Evolutionary conservation across 2,797 vertebrate genomes (phyloP), one percentile per base, ranked within the genome.

Genomic region (Cossypha heuglini): DNA sequence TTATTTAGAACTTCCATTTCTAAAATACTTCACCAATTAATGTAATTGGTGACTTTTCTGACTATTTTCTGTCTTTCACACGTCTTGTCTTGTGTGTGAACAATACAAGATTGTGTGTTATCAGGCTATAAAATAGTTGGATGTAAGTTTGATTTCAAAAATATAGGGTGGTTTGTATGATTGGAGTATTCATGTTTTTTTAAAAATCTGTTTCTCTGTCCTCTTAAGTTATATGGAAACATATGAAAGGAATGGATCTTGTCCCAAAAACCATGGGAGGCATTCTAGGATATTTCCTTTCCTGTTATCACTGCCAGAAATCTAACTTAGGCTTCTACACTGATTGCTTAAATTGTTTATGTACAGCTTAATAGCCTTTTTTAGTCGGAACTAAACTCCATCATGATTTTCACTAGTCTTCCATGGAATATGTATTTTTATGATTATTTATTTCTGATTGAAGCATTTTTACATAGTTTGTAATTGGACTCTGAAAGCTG

Each of bases 311-410:
- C 48, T 73, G 79, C 69, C 66, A 68, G 87, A 54, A 94, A 59
- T 45, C 63, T 91, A 94, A 88, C 16, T 40, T 61, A 75, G 29
- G 20, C 83, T 97, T 95, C 89, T 89, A 81, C 25, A 76, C 59
- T 69, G 63, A 76, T 97, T 91, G 88, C 73, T 77, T 77, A 75
- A 93, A 88, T 89, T 69, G 42, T 92, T 97, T 95, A 61, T n/a
- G 45, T 88, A 95, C 95, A 61, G 22, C 38, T 80, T 79, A 54
- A 78, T 42, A 86, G 16, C 25, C 45, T 40, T 93, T 46, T 93
- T 63, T 68, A 96, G 25, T 91, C 20, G 63, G 58, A 86, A 42
- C 64, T 77, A 55, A 95, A 79, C 33, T 96, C 55, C 45, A 88
- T 81, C 37, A 55, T 40, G 69, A 38, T 93, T 96, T 94, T 43